phyloP scores from a whole-genome alignment of 2,113 vertebrate genomes.

The Aspiorhynchus laticeps region DNA sequence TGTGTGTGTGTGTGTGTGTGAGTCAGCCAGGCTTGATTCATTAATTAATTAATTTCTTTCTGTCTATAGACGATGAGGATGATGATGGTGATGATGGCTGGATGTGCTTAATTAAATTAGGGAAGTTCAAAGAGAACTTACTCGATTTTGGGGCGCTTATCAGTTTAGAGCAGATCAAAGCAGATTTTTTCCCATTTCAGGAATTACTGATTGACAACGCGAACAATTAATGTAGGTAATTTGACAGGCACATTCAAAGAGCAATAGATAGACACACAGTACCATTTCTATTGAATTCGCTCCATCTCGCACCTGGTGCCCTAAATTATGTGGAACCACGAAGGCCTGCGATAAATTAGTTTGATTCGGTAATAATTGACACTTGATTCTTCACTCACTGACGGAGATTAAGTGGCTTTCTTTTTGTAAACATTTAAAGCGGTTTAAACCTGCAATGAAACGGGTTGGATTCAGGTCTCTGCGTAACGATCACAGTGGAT shows the following conservation, averaged over 20 bases:
- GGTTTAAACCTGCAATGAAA: constrained; percentile 10
- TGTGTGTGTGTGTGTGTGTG: neutral
- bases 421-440: constrained; percentile 31
- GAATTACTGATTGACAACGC: neutral
- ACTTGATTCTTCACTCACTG: neutral
- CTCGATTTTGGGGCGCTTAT: neutral
- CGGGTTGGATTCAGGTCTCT: constrained; percentile 10
- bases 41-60: neutral
- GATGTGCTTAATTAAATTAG: constrained; percentile 44
- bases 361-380: constrained; percentile 16
- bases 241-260: neutral
- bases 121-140: constrained; percentile 28
- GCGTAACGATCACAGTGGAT: neutral
- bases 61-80: neutral
- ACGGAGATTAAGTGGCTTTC: constrained; percentile 20
- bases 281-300: neutral
- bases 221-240: constrained; percentile 5
- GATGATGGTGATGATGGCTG: neutral
- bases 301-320: neutral
- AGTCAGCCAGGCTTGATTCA: neutral
- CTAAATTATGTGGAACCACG: neutral
- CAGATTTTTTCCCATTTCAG: neutral
- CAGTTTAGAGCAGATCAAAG: constrained; percentile 40
- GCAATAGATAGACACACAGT: neutral
- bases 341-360: neutral